These are phyloP conservation scores for Puma concolor DNA, from an alignment of 2,113 vertebrate species.

Conservation along the genomic window DNA sequence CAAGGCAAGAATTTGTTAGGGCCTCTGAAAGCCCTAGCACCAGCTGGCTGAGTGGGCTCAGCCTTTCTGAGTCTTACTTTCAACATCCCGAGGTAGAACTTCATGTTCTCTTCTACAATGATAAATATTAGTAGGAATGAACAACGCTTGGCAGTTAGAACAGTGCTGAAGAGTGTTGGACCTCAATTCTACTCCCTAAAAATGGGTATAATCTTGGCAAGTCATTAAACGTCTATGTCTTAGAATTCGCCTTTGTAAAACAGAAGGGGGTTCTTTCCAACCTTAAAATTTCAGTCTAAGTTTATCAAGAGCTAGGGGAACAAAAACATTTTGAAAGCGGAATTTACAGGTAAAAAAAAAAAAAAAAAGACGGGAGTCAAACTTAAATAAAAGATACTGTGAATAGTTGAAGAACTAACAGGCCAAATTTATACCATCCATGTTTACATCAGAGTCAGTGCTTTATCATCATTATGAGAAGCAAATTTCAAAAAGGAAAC, in stretches of 20 bases:
- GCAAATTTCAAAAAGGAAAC: conserved; percentile 39
- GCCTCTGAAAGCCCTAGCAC: not conserved
- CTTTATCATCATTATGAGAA: not conserved
- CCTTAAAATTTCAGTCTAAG: not conserved
- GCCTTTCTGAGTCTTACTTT: not conserved
- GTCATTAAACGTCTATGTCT: not conserved
- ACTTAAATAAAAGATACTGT: not conserved
- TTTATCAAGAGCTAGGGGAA: conserved; percentile 14
- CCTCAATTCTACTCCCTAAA: conserved; percentile 31
- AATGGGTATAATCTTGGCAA: not conserved
- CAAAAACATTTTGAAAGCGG: conserved; percentile 32
- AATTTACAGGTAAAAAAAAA: not conserved
- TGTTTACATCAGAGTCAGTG: not conserved
- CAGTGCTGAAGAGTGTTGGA: not conserved
- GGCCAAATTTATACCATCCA: not conserved
- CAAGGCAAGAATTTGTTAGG: not conserved
- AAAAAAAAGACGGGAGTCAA: not conserved
- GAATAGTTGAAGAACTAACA: conserved; percentile 32
- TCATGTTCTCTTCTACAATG: not conserved
- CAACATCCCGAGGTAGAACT: conserved; percentile 19
- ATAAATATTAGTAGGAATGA: conserved; percentile 21
- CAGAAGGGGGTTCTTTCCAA: not conserved
- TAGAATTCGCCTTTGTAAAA: conserved; percentile 38
- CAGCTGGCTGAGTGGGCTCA: conserved; percentile 18
- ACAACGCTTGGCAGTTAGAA: not conserved